Conservation (phyloP, 2,797 vertebrate species). For the Coccyzus lansbergi region DNA sequence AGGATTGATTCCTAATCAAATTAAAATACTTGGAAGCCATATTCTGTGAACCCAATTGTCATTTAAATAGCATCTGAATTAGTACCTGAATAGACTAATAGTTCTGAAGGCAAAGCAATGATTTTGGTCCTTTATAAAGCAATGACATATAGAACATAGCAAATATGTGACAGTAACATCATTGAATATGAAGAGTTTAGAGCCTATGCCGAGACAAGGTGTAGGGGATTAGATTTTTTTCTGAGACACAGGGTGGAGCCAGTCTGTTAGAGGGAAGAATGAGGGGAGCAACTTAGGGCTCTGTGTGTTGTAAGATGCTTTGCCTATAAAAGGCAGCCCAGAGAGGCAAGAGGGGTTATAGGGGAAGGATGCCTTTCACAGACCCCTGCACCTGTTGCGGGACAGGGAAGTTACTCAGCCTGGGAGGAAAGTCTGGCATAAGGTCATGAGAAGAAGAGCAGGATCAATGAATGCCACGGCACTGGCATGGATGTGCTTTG, state of each 20-base stretch:
- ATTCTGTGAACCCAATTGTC: slow-evolving; percentile 45
- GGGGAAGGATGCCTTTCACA: neutral
- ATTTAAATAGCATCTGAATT: slow-evolving; percentile 30
- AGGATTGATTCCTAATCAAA: slow-evolving; percentile 60
- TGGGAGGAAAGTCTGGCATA: neutral
- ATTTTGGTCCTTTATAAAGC: slow-evolving; percentile 5
- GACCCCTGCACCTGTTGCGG: fast-evolving
- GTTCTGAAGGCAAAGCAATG: slow-evolving; percentile 18
- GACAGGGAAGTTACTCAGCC: neutral
- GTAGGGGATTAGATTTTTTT: neutral
- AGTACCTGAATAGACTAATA: slow-evolving; percentile 39
- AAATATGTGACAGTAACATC: neutral
- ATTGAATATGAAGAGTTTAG: neutral
- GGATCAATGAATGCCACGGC: fast-evolving
- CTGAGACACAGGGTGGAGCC: neutral
- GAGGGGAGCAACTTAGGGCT: neutral
- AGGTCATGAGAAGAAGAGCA: neutral
- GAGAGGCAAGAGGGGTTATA: neutral
- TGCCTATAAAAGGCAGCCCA: neutral
- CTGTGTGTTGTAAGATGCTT: neutral
- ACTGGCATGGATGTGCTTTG: neutral
- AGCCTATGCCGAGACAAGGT: neutral
- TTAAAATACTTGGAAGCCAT: slow-evolving; percentile 52
- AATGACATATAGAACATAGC: neutral
- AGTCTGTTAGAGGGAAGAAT: neutral